These are phyloP conservation scores for Drosophila ezoana DNA, from an alignment of 2,888 invertebrate genomes.

Conservation along the genomic window DNA sequence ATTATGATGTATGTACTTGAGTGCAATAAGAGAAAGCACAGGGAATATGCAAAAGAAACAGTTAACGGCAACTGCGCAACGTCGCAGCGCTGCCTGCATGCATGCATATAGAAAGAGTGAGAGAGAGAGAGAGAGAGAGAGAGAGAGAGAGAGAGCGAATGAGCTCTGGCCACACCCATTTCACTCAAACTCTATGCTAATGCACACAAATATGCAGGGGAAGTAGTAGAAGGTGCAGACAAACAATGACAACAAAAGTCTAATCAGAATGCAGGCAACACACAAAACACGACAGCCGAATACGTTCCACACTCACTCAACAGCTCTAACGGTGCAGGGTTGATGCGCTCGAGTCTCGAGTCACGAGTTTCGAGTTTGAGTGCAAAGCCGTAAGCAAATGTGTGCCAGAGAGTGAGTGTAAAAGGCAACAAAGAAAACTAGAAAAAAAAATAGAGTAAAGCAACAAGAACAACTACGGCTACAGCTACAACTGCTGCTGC, in stretches of 20 bases:
- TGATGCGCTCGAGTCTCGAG: conserved; percentile 41
- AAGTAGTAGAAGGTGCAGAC: conserved; percentile 50
- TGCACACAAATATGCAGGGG: conserved; percentile 52
- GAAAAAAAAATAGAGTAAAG: conserved; percentile 16
- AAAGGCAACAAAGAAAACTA: conserved; percentile 62
- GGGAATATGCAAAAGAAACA: conserved; percentile 57
- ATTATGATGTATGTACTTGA: conserved; percentile 63
- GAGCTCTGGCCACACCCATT: conserved; percentile 79
- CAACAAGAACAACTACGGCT: conserved; percentile 17
- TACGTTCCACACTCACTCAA: conserved; percentile 70
- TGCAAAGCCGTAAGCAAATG: conserved; percentile 31
- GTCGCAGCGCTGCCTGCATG: conserved; percentile 7
- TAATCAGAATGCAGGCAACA: conserved; percentile 73
- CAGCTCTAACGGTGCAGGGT: conserved; percentile 67
- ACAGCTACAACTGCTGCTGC: conserved; percentile 51
- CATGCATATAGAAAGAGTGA: background rate
- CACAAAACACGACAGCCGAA: conserved; percentile 48
- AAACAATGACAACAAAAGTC: conserved; percentile 54
- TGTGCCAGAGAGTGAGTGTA: conserved; percentile 49
- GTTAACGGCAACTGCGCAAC: conserved; percentile 67
- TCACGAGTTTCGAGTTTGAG: conserved; percentile 43
- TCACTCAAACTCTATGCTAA: conserved; percentile 77
- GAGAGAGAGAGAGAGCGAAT: too few species aligned
- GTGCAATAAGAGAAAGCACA: conserved; percentile 33
- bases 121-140: too few species aligned